Evolutionary conservation across 1,140 invertebrate species (phyloP), one percentile per base, ranked within the genome.

Genomic region (Penaeus indicus): DNA sequence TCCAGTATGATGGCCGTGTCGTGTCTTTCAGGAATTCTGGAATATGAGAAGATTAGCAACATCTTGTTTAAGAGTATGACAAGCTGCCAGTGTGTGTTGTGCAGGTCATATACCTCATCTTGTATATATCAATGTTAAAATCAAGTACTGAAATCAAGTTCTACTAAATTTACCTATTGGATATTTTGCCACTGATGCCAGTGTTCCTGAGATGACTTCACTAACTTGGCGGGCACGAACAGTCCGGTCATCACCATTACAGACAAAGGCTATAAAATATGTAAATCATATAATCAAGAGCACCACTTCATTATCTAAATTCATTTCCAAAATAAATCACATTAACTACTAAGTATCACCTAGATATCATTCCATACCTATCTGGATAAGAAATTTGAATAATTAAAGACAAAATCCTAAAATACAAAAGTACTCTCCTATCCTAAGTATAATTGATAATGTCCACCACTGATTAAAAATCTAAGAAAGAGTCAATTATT

Each of bases 1-100:
- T 94, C 96, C 96, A 97, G 92, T 97, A 97, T 2, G 94, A 93
- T 7, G 96, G 96, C 69, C 96, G 93, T n/a, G 95, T 96, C 2
- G 95, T 94, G 90, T 97, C 96, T 92, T 97, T 97, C 38, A 97
- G 95, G 27, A 96, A 84, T 25, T 84, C 87, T 88, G 82, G 21
- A 87, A 54, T 54, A 16, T 54, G 54, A 54, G n/a, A 77, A 32
- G 47, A 27, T 85, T n/a, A 64, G 42, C 62, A 83, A 25, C 64
- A 25, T 54, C 54, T 54, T 54, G 75, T 27, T 78, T n/a, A 78
- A 42, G 18, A 38, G n/a, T 38, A 32, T 38, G 42, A 32, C 25
- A 21, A 32, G 72, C 72, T 32, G 4, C 72, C 72, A 77, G 72
- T 77, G 42, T 38, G 72, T 32, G 42, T 11, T 21, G 25, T 78